These are phyloP conservation scores for Cataglyphis altisquamis DNA, from an alignment of 2,888 invertebrate genomes.

Conservation along the genomic window DNA sequence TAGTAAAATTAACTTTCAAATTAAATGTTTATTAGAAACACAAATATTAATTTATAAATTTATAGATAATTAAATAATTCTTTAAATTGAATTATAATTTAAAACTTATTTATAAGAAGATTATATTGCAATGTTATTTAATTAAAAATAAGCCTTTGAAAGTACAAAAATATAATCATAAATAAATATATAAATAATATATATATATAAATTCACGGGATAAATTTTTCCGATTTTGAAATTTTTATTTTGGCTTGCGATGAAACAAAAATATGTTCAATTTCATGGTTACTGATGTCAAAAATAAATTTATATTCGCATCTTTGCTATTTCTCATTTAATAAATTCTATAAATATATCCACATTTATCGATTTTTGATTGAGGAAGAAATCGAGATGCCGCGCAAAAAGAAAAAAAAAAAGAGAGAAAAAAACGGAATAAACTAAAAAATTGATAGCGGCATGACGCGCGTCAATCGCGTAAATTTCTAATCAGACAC, in stretches of 20 bases:
- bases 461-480: slow-evolving; percentile 36
- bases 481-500: slow-evolving; percentile 76
- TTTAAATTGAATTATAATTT: background rate
- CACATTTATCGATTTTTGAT: slow-evolving; percentile 23
- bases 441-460: slow-evolving; percentile 13
- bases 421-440: background rate
- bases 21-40: background rate
- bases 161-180: background rate
- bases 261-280: background rate
- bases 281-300: background rate
- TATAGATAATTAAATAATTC: background rate
- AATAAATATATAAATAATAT: background rate
- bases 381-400: slow-evolving; percentile 20
- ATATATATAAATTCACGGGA: background rate
- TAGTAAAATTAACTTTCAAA: background rate
- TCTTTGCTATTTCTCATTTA: background rate
- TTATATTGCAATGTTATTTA: background rate
- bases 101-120: background rate
- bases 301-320: background rate
- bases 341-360: background rate
- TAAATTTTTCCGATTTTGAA: background rate
- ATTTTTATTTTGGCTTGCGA: background rate
- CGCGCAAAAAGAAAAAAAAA: slow-evolving; percentile 4
- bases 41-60: background rate
- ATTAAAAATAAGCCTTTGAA: background rate